These are phyloP conservation scores for Cheiracanthium punctorium DNA, from an alignment of 2,888 invertebrate genomes.

Conservation along the genomic window DNA sequence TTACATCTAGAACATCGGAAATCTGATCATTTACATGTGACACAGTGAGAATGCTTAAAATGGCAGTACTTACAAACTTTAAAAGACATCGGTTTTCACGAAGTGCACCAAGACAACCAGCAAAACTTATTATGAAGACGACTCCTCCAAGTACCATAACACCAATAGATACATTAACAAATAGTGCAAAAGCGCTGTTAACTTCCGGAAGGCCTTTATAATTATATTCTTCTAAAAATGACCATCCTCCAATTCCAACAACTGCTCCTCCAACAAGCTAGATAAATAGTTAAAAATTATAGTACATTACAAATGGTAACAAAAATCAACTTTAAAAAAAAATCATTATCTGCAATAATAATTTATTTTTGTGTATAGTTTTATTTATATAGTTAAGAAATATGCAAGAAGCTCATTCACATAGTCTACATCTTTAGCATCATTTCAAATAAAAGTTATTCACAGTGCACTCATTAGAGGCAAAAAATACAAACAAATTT, in stretches of 20 bases:
- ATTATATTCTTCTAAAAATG: slow-evolving; percentile 94
- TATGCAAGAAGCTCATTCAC: no score
- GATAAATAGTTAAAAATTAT: slow-evolving; percentile 20
- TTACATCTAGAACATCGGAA: no score
- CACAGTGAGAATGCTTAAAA: no score
- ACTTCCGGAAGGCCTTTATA: slow-evolving; percentile 84
- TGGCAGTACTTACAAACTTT: slow-evolving; percentile 89
- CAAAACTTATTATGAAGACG: slow-evolving; percentile 94
- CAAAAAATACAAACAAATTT: no score
- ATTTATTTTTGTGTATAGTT: neutral
- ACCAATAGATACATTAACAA: slow-evolving; percentile 91
- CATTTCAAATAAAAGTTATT: no score
- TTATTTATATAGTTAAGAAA: neutral
- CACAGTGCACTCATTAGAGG: no score
- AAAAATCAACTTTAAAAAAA: slow-evolving; percentile 19
- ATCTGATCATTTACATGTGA: no score
- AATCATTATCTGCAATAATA: no score
- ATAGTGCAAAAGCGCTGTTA: slow-evolving; percentile 89
- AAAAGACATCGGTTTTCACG: slow-evolving; percentile 93
- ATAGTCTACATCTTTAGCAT: no score
- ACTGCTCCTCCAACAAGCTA: slow-evolving; percentile 91
- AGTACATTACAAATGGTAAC: no score
- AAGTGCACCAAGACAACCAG: slow-evolving; percentile 92
- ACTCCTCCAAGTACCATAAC: slow-evolving; percentile 92
- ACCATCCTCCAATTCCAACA: slow-evolving; percentile 91